phyloP scores from a whole-genome alignment of 2,113 vertebrate species.

The Ptychochromis oligacanthus region DNA sequence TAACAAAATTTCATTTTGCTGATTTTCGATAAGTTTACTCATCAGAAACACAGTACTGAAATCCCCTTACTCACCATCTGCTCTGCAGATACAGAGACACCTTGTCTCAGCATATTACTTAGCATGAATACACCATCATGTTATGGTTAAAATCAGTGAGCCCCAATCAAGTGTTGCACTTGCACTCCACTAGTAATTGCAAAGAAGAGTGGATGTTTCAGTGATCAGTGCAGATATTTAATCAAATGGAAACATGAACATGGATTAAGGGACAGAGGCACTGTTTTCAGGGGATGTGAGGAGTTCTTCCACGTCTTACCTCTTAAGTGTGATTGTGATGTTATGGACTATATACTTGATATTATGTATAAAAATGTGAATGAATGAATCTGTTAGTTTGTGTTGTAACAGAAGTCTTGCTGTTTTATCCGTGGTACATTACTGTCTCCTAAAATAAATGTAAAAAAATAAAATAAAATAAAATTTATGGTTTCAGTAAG shows the following conservation, averaged over 20 bases:
- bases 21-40: constrained; percentile 10
- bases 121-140: constrained; percentile 10
- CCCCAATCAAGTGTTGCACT: constrained; percentile 29
- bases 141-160: constrained; percentile 23
- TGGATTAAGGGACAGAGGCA: constrained; percentile 57
- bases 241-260: constrained; percentile 40
- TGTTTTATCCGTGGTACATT: constrained; percentile 40
- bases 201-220: constrained; percentile 15
- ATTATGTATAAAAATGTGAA: constrained; percentile 58
- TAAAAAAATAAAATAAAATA: neutral
- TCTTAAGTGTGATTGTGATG: constrained; percentile 64
- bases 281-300: constrained; percentile 30
- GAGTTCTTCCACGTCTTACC: constrained; percentile 55
- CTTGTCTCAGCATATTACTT: neutral
- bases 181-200: constrained; percentile 19
- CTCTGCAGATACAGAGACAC: neutral
- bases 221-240: constrained; percentile 16
- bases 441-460: constrained; percentile 62
- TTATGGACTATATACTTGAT: constrained; percentile 61
- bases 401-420: constrained; percentile 47
- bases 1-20: constrained; percentile 24
- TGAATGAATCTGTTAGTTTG: constrained; percentile 50
- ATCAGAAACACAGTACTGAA: neutral
- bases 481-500: neutral
- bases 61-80: neutral